These are phyloP conservation scores for Notothenia rossii DNA, from an alignment of 2,113 vertebrate genomes.

Conservation along the genomic window DNA sequence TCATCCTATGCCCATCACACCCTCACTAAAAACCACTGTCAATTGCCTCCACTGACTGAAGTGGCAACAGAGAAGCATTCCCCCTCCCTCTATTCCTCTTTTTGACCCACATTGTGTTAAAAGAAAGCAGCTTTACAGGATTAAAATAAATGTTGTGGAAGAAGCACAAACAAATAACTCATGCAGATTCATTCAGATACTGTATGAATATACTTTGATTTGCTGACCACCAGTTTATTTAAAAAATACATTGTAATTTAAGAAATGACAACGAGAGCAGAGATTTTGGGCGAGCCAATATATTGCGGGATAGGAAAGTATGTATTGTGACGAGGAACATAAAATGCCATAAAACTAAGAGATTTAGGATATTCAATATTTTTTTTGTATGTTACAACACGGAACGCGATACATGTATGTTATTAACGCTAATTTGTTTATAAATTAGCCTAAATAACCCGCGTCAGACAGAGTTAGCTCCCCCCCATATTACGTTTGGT, in stretches of 20 bases:
- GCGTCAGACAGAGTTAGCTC: accelerated
- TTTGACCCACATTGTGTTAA: not conserved
- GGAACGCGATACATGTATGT: accelerated
- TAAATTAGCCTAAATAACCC: accelerated
- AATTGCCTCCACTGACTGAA: conserved; percentile 50
- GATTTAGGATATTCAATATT: accelerated
- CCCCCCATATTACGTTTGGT: conserved; percentile 65
- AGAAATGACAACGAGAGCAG: conserved; percentile 70
- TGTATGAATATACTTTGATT: conserved; percentile 40
- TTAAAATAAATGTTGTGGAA: not conserved
- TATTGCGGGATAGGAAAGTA: conserved; percentile 13
- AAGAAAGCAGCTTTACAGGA: conserved; percentile 2
- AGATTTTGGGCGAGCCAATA: conserved; percentile 59
- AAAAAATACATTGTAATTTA: conserved; percentile 68
- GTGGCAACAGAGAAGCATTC: conserved; percentile 34
- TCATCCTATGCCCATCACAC: conserved; percentile 55
- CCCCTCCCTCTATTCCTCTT: not conserved
- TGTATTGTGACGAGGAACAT: accelerated
- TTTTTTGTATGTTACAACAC: accelerated
- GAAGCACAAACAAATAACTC: not conserved
- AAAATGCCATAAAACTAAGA: accelerated
- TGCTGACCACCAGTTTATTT: conserved; percentile 46
- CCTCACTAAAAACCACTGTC: conserved; percentile 47
- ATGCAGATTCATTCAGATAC: conserved; percentile 14
- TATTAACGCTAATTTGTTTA: accelerated